These are phyloP conservation scores for Trachurus trachurus DNA, from an alignment of 2,797 vertebrate species.

Conservation along the genomic window DNA sequence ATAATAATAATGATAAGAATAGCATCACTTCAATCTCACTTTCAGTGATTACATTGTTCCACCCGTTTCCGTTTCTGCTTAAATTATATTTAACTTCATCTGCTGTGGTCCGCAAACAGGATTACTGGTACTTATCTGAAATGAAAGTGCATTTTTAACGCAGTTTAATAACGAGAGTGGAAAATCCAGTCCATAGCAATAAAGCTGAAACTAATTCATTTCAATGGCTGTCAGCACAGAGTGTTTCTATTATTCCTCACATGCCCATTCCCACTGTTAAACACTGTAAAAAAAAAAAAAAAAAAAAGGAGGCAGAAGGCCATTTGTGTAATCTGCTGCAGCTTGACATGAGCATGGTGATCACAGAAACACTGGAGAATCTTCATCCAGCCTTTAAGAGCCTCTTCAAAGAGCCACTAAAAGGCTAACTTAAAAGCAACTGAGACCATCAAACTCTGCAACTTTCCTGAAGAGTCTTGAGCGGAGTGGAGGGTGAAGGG, in stretches of 20 bases:
- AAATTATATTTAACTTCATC: slow-evolving; percentile 90
- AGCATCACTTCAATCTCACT: slow-evolving; percentile 88
- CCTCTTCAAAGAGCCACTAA: slow-evolving; percentile 77
- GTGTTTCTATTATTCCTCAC: slow-evolving; percentile 75
- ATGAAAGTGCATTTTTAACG: slow-evolving; percentile 90
- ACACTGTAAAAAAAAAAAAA: slow-evolving; percentile 76
- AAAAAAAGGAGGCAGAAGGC: slow-evolving; percentile 72
- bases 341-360: slow-evolving; percentile 74
- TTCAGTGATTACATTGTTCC: slow-evolving; percentile 89
- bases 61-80: slow-evolving; percentile 86
- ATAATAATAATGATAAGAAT: slow-evolving; percentile 86
- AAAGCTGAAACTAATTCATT: slow-evolving; percentile 89
- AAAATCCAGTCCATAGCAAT: slow-evolving; percentile 87
- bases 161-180: slow-evolving; percentile 89
- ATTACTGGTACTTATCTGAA: slow-evolving; percentile 90
- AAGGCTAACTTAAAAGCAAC: slow-evolving; percentile 76
- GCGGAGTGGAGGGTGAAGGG: slow-evolving; percentile 60
- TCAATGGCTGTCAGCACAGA: slow-evolving; percentile 79
- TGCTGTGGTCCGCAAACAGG: slow-evolving; percentile 86
- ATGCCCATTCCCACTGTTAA: slow-evolving; percentile 66
- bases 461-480: slow-evolving; percentile 78
- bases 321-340: slow-evolving; percentile 78
- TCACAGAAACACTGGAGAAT: slow-evolving; percentile 75
- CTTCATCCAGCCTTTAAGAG: slow-evolving; percentile 72
- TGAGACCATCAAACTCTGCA: slow-evolving; percentile 80